These are phyloP conservation scores for Vollenhovia emeryi DNA, from an alignment of 1,140 invertebrate genomes.

Conservation along the genomic window DNA sequence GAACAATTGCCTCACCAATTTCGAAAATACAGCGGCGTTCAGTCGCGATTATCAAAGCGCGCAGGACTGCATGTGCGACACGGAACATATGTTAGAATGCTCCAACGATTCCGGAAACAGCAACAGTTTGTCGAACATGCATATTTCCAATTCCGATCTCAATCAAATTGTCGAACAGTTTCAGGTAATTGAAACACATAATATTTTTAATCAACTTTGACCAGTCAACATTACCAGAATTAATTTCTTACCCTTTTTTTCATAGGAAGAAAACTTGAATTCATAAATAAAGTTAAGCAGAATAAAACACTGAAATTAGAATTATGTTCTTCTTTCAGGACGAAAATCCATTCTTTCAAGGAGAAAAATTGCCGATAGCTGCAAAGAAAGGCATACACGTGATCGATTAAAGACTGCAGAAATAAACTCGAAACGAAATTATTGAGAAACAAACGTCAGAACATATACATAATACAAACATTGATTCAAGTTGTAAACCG, in stretches of 20 bases:
- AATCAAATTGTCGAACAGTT: constrained; percentile 86
- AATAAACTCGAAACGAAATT: not conserved
- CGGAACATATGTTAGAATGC: constrained; percentile 99
- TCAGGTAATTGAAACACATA: constrained; percentile 80
- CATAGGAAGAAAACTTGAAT: not conserved
- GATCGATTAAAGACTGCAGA: constrained; percentile 70
- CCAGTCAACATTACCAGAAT: not conserved
- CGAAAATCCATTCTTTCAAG: constrained; percentile 91
- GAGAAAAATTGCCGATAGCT: constrained; percentile 93
- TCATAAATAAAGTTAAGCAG: not conserved
- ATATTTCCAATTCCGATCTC: constrained; percentile 84
- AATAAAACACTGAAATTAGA: not conserved
- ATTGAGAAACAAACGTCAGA: not conserved
- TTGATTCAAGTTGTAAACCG: constrained; percentile 5
- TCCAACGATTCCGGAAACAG: constrained; percentile 83
- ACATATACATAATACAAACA: not conserved
- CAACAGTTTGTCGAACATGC: constrained; percentile 79
- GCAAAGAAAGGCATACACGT: constrained; percentile 94
- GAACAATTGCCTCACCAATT: constrained; percentile 96
- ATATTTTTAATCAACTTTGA: not conserved
- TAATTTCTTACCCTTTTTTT: not conserved
- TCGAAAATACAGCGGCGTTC: constrained; percentile 98
- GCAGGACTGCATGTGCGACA: constrained; percentile 99
- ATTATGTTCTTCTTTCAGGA: constrained; percentile 84
- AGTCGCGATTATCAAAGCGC: constrained; percentile 96